Conservation (phyloP, 1,140 invertebrate species). For the Oscheius sp. region DNA sequence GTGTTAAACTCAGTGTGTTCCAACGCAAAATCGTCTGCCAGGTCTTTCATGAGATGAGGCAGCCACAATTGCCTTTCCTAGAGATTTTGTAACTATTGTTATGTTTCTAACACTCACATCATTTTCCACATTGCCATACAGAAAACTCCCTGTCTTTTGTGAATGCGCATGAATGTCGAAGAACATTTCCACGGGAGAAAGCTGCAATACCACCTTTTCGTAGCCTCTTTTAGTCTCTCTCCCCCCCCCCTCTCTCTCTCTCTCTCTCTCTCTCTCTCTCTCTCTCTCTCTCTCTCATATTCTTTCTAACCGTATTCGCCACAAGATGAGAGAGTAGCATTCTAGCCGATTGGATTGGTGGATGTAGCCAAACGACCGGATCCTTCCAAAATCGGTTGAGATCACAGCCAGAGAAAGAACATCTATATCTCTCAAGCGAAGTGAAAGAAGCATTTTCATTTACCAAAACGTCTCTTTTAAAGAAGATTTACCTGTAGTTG, state of each 20-base stretch:
- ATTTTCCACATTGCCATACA: conserved; percentile 80
- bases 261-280: too few species aligned
- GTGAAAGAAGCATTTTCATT: too few species aligned
- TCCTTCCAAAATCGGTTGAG: conserved; percentile 86
- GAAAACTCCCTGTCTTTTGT: conserved; percentile 84
- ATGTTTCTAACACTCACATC: not conserved
- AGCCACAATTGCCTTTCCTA: conserved; percentile 78
- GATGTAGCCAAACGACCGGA: conserved; percentile 83
- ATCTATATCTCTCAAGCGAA: conserved; percentile 68
- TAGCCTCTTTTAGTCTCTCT: too few species aligned
- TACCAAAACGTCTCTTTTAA: not conserved
- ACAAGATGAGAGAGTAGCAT: conserved; percentile 73
- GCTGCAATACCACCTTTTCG: too few species aligned
- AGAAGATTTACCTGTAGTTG: conserved; percentile 45
- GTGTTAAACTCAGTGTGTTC: conserved; percentile 84
- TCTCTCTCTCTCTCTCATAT: not conserved
- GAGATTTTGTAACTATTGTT: not conserved
- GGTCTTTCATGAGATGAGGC: conserved; percentile 79
- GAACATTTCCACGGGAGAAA: conserved; percentile 39
- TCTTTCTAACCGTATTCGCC: conserved; percentile 44
- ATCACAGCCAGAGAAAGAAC: conserved; percentile 83
- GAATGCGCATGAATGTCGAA: conserved; percentile 83
- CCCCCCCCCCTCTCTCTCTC: too few species aligned
- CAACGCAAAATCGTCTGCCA: conserved; percentile 78
- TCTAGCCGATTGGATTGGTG: conserved; percentile 77